Base-by-base conservation (phyloP, 2,797 vertebrate genomes). In the Xiphorhynchus erythropygius region DNA sequence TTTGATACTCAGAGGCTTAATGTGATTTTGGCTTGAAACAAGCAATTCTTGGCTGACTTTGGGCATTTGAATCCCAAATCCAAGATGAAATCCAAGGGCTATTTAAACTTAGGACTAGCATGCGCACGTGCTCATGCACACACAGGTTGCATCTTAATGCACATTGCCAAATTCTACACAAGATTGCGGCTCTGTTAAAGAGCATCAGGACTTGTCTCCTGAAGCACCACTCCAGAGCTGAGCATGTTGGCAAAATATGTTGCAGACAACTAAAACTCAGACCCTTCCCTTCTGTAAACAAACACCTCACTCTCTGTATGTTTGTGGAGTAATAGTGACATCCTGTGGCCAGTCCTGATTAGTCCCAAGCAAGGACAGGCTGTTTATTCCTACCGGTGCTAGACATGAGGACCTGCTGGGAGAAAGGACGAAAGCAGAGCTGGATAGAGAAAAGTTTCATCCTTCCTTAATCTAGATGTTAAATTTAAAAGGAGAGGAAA, bases 321-420 rank as follows among this genome's bases (percentile, higher is more conserved):
- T 98, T 97, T 98, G 90, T 98, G 97, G 97, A 98, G 98, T 98
- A 98, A 98, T 96, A 98, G 97, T 98, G 98, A 98, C 98, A 98
- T 98, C 98, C 97, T 98, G 98, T 98, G 98, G 98, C 97, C 97
- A 79, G 89, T 97, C 91, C 62, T 53, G 92, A 97, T 90, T 94
- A 96, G 97, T 96, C 94, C 87, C 96, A 86, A 92, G 94, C 86
- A 95, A 47, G 95, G 94, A 96, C 97, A 94, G 46, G 42, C 87
- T 94, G 89, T 39, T 81, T 69, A 28, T 82, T 91, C 73, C 63
- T 87, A 11, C 64, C 84, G 82, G 33, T 9, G 13, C 30, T 25
- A 63, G 46, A 25, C 37, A 41, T 5, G 87, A 94, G 53, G 55
- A 85, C 39, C 69, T 47, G 15, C 50, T 18, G 64, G 76, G 63